phyloP scores from a whole-genome alignment of 2,888 invertebrate genomes.

The Drosophila lutescens region DNA sequence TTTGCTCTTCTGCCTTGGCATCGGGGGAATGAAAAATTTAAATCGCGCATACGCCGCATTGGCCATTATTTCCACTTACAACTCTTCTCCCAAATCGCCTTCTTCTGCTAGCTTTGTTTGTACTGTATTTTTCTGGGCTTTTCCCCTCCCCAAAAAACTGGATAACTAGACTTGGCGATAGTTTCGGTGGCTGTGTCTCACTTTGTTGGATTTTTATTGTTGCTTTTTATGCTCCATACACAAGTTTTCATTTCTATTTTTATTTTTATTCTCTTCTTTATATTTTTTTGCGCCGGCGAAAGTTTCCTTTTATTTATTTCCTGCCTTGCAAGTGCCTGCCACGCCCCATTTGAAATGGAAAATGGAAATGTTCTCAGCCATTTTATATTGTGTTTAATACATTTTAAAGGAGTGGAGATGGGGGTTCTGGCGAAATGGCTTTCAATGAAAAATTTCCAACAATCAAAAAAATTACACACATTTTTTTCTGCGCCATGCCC shows the following conservation, averaged over 20 bases:
- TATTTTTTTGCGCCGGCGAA: conserved; percentile 1
- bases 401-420: conserved; percentile 21
- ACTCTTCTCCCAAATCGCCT: conserved; percentile 25
- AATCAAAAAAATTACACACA: conserved; percentile 35
- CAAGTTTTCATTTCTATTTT: conserved; percentile 18
- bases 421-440: conserved; percentile 7
- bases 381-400: conserved; percentile 41
- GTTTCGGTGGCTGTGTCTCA: conserved; percentile 37
- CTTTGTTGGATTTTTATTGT: conserved; percentile 40
- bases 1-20: not conserved
- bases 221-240: conserved; percentile 36
- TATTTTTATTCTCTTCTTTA: conserved; percentile 30
- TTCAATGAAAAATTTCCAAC: conserved; percentile 33
- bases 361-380: conserved; percentile 28
- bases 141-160: no score
- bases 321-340: conserved; percentile 34
- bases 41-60: conserved; percentile 39
- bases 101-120: conserved; percentile 12
- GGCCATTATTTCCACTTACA: conserved; percentile 39
- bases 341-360: conserved; percentile 32
- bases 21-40: conserved; percentile 18
- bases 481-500: conserved; percentile 23
- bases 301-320: conserved; percentile 28
- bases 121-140: conserved; percentile 11
- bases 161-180: conserved; percentile 31